Conservation (phyloP, 1,140 invertebrate genomes). For the Drosophila truncata region DNA sequence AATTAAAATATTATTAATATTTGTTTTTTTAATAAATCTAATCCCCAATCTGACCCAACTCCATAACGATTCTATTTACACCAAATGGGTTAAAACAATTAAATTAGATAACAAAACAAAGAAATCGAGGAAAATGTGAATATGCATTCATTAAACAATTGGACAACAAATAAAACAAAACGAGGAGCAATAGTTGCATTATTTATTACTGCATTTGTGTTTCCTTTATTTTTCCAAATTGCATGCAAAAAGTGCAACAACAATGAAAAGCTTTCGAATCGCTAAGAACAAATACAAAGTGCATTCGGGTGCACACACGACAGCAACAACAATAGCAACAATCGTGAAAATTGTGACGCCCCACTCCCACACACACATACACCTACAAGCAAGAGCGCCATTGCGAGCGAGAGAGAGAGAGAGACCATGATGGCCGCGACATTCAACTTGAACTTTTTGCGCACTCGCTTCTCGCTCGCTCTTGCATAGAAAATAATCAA, state of each 20-base stretch:
- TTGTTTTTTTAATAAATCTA: neutral
- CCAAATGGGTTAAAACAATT: conserved; percentile 4
- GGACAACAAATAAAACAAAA: conserved; percentile 46
- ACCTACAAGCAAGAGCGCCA: conserved; percentile 7
- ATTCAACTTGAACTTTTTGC: conserved; percentile 85
- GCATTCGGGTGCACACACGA: conserved; percentile 40
- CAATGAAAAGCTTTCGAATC: conserved; percentile 62
- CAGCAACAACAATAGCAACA: conserved; percentile 32
- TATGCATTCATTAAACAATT: conserved; percentile 39
- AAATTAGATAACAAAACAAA: conserved; percentile 10
- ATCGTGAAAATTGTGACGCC: conserved; percentile 65
- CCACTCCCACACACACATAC: conserved; percentile 31
- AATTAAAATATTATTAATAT: no score
- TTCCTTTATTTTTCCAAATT: conserved; percentile 24
- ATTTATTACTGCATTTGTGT: neutral
- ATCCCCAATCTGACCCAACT: neutral
- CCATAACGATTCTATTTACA: neutral
- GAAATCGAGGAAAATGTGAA: conserved; percentile 1
- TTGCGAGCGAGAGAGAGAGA: conserved; percentile 9
- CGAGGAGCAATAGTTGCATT: conserved; percentile 20
- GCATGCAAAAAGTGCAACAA: conserved; percentile 35
- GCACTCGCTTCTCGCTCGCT: conserved; percentile 46
- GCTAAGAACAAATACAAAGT: conserved; percentile 56
- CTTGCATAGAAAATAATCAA: conserved; percentile 79
- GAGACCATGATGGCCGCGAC: conserved; percentile 71